Percentiles rank a stretch among this genome's conserved stretches.
Evolutionary conservation across 2,113 vertebrate species (phyloP).

Genomic region (Trichomycterus rosablanca): DNA sequence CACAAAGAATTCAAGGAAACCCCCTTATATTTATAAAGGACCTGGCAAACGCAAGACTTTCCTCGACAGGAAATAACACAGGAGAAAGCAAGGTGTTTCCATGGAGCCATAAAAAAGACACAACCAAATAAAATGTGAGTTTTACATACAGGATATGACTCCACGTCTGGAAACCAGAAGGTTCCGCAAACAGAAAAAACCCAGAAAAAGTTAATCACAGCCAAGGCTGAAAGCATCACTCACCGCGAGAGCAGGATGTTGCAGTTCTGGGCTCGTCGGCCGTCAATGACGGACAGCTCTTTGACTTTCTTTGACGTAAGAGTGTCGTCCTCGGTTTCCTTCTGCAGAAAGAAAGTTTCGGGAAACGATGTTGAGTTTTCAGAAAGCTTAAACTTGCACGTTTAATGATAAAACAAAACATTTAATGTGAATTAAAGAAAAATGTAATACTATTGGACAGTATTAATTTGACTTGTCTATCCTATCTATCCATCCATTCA

Average conservation of each 20-base stretch:
- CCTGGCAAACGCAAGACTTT: slow-evolving; percentile 2
- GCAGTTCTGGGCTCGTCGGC: slow-evolving; percentile 95
- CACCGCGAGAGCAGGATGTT: slow-evolving; percentile 98
- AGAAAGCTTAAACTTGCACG: too few species aligned
- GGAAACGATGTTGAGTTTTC: too few species aligned
- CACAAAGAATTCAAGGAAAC: slow-evolving; percentile 29
- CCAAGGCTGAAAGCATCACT: slow-evolving; percentile 17
- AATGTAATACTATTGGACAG: too few species aligned
- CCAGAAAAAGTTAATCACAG: neutral
- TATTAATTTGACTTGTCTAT: too few species aligned
- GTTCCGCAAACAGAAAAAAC: slow-evolving; percentile 8
- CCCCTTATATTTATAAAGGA: slow-evolving; percentile 12
- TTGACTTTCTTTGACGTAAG: slow-evolving; percentile 91
- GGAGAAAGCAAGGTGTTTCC: slow-evolving; percentile 19
- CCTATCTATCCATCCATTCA: too few species aligned
- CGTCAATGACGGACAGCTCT: slow-evolving; percentile 95
- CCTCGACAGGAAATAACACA: slow-evolving; percentile 30
- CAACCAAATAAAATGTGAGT: too few species aligned
- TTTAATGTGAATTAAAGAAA: too few species aligned
- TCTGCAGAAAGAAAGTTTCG: slow-evolving; percentile 65
- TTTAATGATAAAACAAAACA: too few species aligned
- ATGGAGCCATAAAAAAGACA: slow-evolving; percentile 10
- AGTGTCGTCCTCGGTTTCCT: slow-evolving; percentile 91
- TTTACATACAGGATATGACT: slow-evolving; percentile 34
- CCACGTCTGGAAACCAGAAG: slow-evolving; percentile 15